Conservation (phyloP, 2,888 invertebrate species). For the Nomada goodeniana region DNA sequence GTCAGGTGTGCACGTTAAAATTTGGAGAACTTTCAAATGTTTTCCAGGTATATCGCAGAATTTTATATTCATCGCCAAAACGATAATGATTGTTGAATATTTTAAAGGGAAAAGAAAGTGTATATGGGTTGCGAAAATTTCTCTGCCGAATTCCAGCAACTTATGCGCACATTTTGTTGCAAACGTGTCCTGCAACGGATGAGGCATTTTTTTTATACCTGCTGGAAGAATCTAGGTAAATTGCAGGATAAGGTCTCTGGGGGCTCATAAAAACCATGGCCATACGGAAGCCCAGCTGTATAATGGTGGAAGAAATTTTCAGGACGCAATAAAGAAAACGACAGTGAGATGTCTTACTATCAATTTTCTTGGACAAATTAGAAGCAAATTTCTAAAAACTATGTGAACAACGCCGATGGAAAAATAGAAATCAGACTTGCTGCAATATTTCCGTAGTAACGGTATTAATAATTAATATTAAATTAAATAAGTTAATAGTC, state of each 20-base stretch:
- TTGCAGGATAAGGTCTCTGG: constrained; percentile 21
- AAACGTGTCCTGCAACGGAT: constrained; percentile 20
- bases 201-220: constrained; percentile 37
- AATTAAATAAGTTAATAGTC: not conserved
- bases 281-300: constrained; percentile 36
- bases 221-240: constrained; percentile 32
- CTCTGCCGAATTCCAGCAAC: not conserved
- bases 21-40: not conserved
- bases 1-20: too few species aligned
- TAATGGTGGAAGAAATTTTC: constrained; percentile 43
- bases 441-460: too few species aligned
- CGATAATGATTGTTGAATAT: too few species aligned
- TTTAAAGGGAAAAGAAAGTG: too few species aligned
- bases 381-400: not conserved
- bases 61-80: not conserved
- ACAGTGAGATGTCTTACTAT: constrained; percentile 21
- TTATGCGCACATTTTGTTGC: not conserved
- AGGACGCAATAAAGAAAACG: constrained; percentile 33
- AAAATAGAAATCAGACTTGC: not conserved
- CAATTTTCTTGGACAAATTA: constrained; percentile 9
- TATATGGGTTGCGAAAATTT: not conserved
- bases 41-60: not conserved
- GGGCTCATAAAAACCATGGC: constrained; percentile 48
- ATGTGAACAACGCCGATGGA: not conserved
- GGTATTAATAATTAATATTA: too few species aligned